These are phyloP conservation scores for Buathra laborator DNA, from an alignment of 2,888 invertebrate species.

Conservation along the genomic window DNA sequence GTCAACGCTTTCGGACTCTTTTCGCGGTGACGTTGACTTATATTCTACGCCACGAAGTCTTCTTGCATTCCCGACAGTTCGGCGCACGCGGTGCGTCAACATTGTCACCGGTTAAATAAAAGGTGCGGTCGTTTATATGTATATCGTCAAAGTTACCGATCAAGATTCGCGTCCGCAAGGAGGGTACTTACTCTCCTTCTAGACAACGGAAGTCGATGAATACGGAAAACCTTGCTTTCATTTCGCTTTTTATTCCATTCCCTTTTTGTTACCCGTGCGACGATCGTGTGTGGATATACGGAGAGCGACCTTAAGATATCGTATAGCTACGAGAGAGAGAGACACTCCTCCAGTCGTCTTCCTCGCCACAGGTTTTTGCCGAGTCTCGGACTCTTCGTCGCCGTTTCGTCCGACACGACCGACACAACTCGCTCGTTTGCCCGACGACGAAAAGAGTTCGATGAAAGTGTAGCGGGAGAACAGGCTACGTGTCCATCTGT, in stretches of 20 bases:
- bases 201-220: not conserved
- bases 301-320: constrained; percentile 4
- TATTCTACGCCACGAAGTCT: constrained; percentile 33
- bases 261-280: not conserved
- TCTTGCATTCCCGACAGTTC: constrained; percentile 43
- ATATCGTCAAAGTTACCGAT: not conserved
- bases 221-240: constrained; percentile 1
- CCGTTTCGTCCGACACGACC: constrained; percentile 58
- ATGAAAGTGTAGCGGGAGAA: constrained; percentile 53
- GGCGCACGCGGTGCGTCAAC: constrained; percentile 69
- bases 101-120: constrained; percentile 62
- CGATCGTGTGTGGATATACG: not conserved
- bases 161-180: constrained; percentile 1
- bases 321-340: not conserved
- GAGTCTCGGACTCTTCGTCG: constrained; percentile 28
- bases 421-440: constrained; percentile 26
- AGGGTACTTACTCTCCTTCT: not conserved
- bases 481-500: constrained; percentile 78
- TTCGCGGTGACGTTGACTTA: constrained; percentile 53
- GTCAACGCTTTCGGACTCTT: constrained; percentile 9
- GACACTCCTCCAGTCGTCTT: constrained; percentile 6
- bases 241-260: not conserved
- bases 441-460: constrained; percentile 42
- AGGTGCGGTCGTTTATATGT: not conserved
- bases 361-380: constrained; percentile 44